phyloP scores from a whole-genome alignment of 1,140 invertebrate species.

The Apis florea region DNA sequence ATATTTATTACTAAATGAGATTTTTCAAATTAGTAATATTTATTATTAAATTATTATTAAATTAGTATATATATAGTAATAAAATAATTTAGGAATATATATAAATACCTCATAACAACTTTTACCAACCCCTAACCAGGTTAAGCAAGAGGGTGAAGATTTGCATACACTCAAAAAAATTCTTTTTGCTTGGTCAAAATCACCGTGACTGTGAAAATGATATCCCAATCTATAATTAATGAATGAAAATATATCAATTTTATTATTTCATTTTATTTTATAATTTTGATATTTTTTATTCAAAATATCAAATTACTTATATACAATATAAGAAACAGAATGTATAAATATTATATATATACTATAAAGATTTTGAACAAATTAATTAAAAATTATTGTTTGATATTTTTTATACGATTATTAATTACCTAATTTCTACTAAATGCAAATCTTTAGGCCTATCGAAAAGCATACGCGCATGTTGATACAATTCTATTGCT shows the following conservation, averaged over 20 bases:
- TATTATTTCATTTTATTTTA: too few species aligned
- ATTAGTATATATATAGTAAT: too few species aligned
- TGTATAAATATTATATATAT: too few species aligned
- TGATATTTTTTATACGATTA: neutral
- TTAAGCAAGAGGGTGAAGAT: slow-evolving; percentile 63
- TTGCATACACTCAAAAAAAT: slow-evolving; percentile 64
- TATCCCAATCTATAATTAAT: slow-evolving; percentile 60
- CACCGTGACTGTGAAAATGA: slow-evolving; percentile 52
- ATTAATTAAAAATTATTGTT: neutral
- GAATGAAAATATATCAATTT: neutral
- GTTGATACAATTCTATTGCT: slow-evolving; percentile 62
- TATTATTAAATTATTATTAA: neutral
- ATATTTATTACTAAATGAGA: neutral
- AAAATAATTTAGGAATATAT: too few species aligned
- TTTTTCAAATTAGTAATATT: too few species aligned
- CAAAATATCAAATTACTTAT: too few species aligned
- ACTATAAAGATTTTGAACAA: too few species aligned
- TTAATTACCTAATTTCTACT: slow-evolving; percentile 58
- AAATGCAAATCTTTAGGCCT: slow-evolving; percentile 65
- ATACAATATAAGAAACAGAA: too few species aligned
- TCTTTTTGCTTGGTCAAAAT: slow-evolving; percentile 61
- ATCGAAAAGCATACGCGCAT: slow-evolving; percentile 58
- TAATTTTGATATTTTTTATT: neutral
- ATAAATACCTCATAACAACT: slow-evolving; percentile 66
- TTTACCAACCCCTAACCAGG: slow-evolving; percentile 74